These are phyloP conservation scores for Ypsolopha sequella DNA, from an alignment of 2,888 invertebrate species.

Conservation along the genomic window DNA sequence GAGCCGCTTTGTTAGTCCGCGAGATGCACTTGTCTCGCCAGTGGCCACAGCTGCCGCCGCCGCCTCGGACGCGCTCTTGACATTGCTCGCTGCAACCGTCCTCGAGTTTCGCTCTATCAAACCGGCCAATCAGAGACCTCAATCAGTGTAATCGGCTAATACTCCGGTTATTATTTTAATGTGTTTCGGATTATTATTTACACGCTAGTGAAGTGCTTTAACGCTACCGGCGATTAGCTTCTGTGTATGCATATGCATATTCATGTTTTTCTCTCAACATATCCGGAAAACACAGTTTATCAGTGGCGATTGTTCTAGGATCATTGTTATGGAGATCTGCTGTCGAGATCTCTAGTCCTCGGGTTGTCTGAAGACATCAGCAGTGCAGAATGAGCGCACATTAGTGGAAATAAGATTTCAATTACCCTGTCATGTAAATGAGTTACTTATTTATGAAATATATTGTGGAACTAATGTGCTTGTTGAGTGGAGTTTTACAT, in stretches of 20 bases:
- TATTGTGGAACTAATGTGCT: background rate
- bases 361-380: constrained; percentile 21
- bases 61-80: constrained; percentile 38
- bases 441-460: constrained; percentile 21
- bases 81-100: constrained; percentile 29
- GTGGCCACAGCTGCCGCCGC: background rate
- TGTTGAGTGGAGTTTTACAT: background rate
- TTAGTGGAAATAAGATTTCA: constrained; percentile 48
- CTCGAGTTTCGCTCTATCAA: constrained; percentile 10
- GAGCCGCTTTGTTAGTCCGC: background rate
- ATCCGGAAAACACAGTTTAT: constrained; percentile 41
- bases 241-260: constrained; percentile 45
- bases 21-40: background rate
- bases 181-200: background rate
- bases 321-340: constrained; percentile 56
- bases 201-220: constrained; percentile 2
- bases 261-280: constrained; percentile 29
- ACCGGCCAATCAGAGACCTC: background rate
- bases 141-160: constrained; percentile 3
- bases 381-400: constrained; percentile 38
- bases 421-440: constrained; percentile 35
- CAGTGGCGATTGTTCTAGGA: constrained; percentile 48
- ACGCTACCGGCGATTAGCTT: constrained; percentile 14
- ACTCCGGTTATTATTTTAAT: background rate
- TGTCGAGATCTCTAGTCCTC: constrained; percentile 25